Base-by-base conservation (phyloP, 2,888 invertebrate genomes). In the Aphrophora alni region DNA sequence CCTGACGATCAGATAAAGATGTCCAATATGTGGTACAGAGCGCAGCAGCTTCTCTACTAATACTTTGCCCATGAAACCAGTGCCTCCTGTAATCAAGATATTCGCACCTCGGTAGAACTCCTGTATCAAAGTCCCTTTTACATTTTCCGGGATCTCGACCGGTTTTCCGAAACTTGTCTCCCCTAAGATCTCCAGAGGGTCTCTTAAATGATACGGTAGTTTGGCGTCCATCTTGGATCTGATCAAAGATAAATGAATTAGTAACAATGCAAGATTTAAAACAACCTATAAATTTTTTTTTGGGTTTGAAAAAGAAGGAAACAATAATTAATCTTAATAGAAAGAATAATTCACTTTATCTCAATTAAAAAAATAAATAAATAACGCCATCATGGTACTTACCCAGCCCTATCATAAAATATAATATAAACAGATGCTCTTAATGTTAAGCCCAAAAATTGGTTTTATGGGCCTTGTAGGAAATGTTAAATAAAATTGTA, bases 31-130 rank as follows among this genome's bases (percentile, higher is more conserved):
- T 2, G 92, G 91, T 84, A 93, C 92, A 72, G 90, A 90, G 82
- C 93, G 89, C 12, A 94, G 88, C n/a, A 94, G 87, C 87, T 94
- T 94, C 87, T 93, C 93, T 24, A 93, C 89, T 14, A 93, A 87
- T 17, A 93, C 91, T 87, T 93, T 93, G 17, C 93, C 93, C 86
- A 93, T 88, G 86, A 93, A 93, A 1, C 93, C 93, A 33, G 95
- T 94, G 0, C 92, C 95, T 3, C 97, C 97, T 0, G 97, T 97
- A 12, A 97, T 90, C 77, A 97, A 93, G 26, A 97, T 89, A 44
- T 91, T 92, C 84, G 93, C 92, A 26, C 92, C 93, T 27, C 90
- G 89, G 86, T 91, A 96, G 87, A 92, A 95, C 51, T 93, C 91
- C 0, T 92, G 88, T 71, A 95, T 92, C 5, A 88, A 75, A 5